Percentiles rank a stretch among this genome's conserved stretches.
phyloP scores from a whole-genome alignment of 1,140 invertebrate genomes.

The Nasonia longicornis region DNA sequence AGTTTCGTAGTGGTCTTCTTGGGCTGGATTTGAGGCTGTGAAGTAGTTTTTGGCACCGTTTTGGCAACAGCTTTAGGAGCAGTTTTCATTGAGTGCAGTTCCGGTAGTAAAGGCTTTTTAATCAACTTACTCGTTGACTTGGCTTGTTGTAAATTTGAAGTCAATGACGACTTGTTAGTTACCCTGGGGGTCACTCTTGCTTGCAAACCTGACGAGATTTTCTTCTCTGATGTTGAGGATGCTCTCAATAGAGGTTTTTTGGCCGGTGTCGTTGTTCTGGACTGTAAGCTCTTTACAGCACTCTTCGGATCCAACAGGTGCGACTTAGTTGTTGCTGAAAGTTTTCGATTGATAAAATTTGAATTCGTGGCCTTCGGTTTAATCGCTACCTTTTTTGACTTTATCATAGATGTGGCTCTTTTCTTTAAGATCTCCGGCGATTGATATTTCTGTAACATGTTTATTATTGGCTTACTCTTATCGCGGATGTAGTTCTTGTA shows the following conservation, averaged over 20 bases:
- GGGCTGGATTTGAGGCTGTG: neutral
- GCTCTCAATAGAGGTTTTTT: neutral
- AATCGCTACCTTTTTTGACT: neutral
- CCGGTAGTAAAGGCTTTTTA: neutral
- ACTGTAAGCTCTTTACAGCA: neutral
- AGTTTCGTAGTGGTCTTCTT: neutral
- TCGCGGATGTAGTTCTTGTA: constrained; percentile 52
- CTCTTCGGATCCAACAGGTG: neutral
- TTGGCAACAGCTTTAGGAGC: neutral
- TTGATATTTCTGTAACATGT: constrained; percentile 36
- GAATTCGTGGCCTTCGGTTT: neutral
- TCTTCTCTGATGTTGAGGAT: neutral
- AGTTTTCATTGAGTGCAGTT: neutral
- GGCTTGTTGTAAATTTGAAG: neutral
- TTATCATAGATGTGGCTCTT: neutral
- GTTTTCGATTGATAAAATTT: neutral
- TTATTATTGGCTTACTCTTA: constrained; percentile 48
- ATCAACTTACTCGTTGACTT: too few relatives aligned
- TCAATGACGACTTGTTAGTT: neutral
- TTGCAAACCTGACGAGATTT: neutral
- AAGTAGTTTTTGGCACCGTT: neutral
- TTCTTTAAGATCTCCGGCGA: constrained; percentile 14
- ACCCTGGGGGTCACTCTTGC: neutral
- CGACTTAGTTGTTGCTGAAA: neutral
- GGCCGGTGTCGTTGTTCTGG: neutral